Evolutionary conservation across 2,888 invertebrate genomes (phyloP).

Genomic region (Volucella zonaria): DNA sequence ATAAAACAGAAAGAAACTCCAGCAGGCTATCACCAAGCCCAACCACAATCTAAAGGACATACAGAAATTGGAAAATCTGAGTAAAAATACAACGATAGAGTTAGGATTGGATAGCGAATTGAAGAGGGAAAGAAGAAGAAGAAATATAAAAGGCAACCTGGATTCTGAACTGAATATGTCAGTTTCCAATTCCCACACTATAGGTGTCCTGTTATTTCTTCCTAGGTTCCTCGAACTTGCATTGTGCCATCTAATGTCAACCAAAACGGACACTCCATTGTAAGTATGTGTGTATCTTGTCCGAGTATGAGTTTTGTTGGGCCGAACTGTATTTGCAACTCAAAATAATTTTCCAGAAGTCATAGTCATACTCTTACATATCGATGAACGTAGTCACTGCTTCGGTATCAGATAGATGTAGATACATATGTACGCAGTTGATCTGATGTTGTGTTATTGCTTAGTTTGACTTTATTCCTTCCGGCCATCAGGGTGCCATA

Average conservation of each 20-base stretch:
- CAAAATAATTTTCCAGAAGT: slow-evolving; percentile 63
- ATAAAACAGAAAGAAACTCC: neutral
- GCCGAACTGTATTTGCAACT: slow-evolving; percentile 69
- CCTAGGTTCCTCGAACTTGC: slow-evolving; percentile 30
- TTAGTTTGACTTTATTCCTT: slow-evolving; percentile 69
- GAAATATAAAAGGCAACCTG: neutral
- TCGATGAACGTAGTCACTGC: slow-evolving; percentile 18
- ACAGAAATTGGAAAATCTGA: slow-evolving; percentile 47
- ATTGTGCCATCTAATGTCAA: slow-evolving; percentile 37
- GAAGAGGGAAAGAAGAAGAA: slow-evolving; percentile 18
- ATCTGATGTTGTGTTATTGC: slow-evolving; percentile 43
- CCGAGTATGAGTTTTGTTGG: slow-evolving; percentile 37
- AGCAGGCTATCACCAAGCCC: neutral
- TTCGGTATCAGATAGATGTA: neutral
- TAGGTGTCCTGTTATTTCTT: slow-evolving; percentile 47
- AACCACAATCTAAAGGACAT: slow-evolving; percentile 30
- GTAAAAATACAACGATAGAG: neutral
- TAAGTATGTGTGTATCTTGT: neutral
- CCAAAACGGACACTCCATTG: slow-evolving; percentile 50
- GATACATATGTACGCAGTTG: slow-evolving; percentile 10
- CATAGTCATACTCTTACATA: slow-evolving; percentile 51
- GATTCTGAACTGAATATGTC: slow-evolving; percentile 26
- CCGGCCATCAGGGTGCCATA: slow-evolving; percentile 49
- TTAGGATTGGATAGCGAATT: neutral
- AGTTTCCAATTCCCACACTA: slow-evolving; percentile 28